Base-by-base conservation (phyloP, 2,888 invertebrate species). In the Augochlorella aurata region DNA sequence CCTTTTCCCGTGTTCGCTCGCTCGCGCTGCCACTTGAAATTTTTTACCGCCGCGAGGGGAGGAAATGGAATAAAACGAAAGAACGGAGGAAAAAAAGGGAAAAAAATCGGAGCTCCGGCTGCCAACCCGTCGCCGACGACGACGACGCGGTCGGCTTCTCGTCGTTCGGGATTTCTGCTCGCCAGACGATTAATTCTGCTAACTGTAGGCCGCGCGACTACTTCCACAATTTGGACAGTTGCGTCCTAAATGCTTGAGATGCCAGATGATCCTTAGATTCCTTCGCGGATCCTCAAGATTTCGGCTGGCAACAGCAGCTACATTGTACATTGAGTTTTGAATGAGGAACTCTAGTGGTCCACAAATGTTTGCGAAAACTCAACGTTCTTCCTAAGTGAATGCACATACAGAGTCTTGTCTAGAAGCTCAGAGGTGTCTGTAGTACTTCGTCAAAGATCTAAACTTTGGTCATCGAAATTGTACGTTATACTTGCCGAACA, bases 11-110 rank as follows among this genome's bases (percentile, higher is more conserved):
- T 65, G 86, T 86, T 69, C 86, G 74, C 69, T 69, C 68, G 79
- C 84, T 88, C 89, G 85, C 85, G 72, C 83, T 73, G 84, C 82
- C 84, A 91, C 91, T 91, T 89, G 89, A 91, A 88, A 89, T 90
- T 91, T 90, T 91, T 91, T 87, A 89, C 89, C 90, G 88, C 88
- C 89, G 81, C 87, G 89, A 89, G 85, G 88, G 89, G 85, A 84
- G 89, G 86, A 87, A 87, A 87, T 86, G 88, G 87, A 90, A 90
- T 90, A 89, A 90, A 90, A 88, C 88, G 90, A 85, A 87, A 86
- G 88, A 85, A 85, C 72, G 77, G 58, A 66, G 67, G 79, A 84
- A 85, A 77, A 54, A 63, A 69, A 38, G 38, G 18, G 29, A 81
- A 76, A 85, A n/a, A 82, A 86, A 85, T 89, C 87, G 81, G 84